These are phyloP conservation scores for Monomorium pharaonis DNA, from an alignment of 1,140 invertebrate genomes.

Conservation along the genomic window DNA sequence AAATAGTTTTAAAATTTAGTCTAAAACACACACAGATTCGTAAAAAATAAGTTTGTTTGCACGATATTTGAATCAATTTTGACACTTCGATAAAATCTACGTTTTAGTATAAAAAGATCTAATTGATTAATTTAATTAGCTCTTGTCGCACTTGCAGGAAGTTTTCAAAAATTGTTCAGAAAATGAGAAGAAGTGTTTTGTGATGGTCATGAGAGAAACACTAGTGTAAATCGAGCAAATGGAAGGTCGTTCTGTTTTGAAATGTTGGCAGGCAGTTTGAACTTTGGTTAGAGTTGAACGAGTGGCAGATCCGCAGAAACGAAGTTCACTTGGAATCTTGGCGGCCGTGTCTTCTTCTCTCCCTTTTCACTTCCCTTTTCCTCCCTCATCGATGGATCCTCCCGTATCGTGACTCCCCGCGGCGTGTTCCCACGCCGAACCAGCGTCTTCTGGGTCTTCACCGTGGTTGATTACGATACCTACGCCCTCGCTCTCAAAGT, in stretches of 20 bases:
- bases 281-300: constrained; percentile 35
- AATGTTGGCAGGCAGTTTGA: constrained; percentile 8
- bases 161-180: neutral
- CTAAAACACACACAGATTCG: neutral
- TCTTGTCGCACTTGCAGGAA: neutral
- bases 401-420: constrained; percentile 76
- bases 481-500: constrained; percentile 71
- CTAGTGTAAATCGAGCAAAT: constrained; percentile 48
- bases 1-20: too few species aligned
- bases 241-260: constrained; percentile 30
- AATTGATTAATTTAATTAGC: neutral
- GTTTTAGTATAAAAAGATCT: neutral
- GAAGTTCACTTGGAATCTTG: constrained; percentile 17
- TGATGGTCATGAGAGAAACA: neutral
- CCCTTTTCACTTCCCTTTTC: constrained; percentile 65
- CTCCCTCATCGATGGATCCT: constrained; percentile 60
- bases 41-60: neutral
- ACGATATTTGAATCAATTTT: neutral
- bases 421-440: constrained; percentile 81
- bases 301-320: constrained; percentile 4
- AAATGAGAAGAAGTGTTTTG: neutral
- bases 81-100: neutral
- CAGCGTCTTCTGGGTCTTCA: constrained; percentile 75
- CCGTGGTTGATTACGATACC: constrained; percentile 80
- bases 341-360: neutral